Percentiles rank a stretch among this genome's conserved stretches.
These are phyloP conservation scores for Hydrotaea cyrtoneurina DNA, from an alignment of 2,888 invertebrate genomes.

Conservation along the genomic window DNA sequence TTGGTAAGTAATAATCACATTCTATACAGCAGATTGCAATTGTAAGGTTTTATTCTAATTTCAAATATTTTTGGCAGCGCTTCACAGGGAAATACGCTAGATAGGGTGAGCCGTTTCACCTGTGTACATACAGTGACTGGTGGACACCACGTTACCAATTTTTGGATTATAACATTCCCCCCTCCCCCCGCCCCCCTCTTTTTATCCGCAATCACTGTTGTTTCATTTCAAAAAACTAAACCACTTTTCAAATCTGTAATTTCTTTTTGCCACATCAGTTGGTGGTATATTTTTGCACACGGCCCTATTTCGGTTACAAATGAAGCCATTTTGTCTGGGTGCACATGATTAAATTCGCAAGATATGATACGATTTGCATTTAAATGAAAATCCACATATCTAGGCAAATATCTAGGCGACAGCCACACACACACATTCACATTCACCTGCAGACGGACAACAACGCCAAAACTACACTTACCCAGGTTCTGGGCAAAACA, in stretches of 20 bases:
- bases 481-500: neutral
- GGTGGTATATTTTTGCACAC: neutral
- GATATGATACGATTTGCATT: neutral
- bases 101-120: no score
- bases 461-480: neutral
- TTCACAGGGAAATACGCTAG: no score
- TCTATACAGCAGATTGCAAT: no score
- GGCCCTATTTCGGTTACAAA: neutral
- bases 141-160: neutral
- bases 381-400: constrained; percentile 4
- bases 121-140: neutral
- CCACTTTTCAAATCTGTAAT: neutral
- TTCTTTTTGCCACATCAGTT: neutral
- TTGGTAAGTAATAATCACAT: no score
- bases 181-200: no score
- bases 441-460: no score
- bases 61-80: no score
- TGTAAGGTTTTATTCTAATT: no score
- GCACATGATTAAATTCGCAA: constrained; percentile 17
- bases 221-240: neutral
- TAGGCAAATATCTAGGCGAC: no score
- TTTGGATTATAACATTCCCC: no score
- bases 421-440: no score
- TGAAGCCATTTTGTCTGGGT: constrained; percentile 17
- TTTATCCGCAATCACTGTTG: neutral